Base-by-base conservation (phyloP, 2,888 invertebrate species). In the Oscheius onirici region DNA sequence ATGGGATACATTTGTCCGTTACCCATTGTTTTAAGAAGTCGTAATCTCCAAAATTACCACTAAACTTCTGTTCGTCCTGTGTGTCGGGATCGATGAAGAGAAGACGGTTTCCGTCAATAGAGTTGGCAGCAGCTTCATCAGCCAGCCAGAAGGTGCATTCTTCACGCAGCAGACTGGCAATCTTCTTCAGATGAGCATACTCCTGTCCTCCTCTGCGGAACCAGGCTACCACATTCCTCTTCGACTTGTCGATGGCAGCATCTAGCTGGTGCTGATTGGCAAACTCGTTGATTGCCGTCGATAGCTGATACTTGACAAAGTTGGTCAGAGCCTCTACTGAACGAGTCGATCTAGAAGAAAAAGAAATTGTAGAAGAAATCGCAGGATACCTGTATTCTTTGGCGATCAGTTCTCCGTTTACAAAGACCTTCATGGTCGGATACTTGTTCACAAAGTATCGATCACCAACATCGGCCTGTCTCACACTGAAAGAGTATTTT, bases 371-470 rank as follows among this genome's bases (percentile, higher is more conserved):
- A 22, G 11, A 40, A 58, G 11, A 13, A n/a, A n/a, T n/a, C n/a
- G 34, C 22, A 55, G 3, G 24, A 11, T 5, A 84, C 85, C 87
- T 74, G 80, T 89, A 90, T 79, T 90, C 90, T 72, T 88, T 88
- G 75, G 89, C 89, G 20, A 89, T 86, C 15, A 89, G 79, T 74
- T 89, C 87, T n/a, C 90, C 90, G 79, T 89, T 88, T 26, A 87
- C 83, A 73, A 97, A 93, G 15, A 97, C 90, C 90, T 99, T 99
- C 74, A 99, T 89, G 3, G 99, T 99, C 5, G 99, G 99, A 90
- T 97, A 99, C 90, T 99, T 99, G 70, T 93, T 93, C 69, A 99
- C 97, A 87, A 96, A 95, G 89, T 95, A 99, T 83, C 94, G 92
- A n/a, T 93, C 92, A 3, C 96, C 93, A 67, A 97, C 91, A 34